Conservation (phyloP, 2,113 vertebrate genomes). For the Xyliphius kryptos region DNA sequence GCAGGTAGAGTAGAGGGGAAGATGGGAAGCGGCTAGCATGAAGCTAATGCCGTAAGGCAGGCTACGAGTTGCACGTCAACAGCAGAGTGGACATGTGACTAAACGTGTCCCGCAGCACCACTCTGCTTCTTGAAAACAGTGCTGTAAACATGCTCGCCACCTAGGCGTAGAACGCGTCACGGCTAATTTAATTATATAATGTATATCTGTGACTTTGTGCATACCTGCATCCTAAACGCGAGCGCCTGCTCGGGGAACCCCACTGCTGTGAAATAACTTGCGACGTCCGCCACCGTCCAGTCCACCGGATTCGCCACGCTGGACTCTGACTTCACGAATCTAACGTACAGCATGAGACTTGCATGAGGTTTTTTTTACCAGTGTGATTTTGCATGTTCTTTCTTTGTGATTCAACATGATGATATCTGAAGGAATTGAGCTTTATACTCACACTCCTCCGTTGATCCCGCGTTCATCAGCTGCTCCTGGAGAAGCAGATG, state of each 20-base stretch:
- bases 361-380: not conserved
- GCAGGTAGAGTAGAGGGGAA: no score
- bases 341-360: slow-evolving; percentile 33
- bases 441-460: slow-evolving; percentile 54
- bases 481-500: slow-evolving; percentile 59
- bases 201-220: not conserved
- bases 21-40: no score
- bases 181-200: no score
- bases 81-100: no score
- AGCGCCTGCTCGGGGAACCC: slow-evolving; percentile 80
- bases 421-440: no score
- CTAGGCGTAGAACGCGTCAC: no score
- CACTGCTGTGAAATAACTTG: slow-evolving; percentile 74
- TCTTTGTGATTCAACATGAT: not conserved
- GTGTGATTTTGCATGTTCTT: no score
- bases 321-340: slow-evolving; percentile 66
- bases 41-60: no score
- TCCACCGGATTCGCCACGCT: slow-evolving; percentile 60
- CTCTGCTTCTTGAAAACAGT: no score
- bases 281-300: slow-evolving; percentile 81
- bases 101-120: no score
- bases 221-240: slow-evolving; percentile 79
- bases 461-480: slow-evolving; percentile 57
- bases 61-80: no score
- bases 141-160: no score